Evolutionary conservation across 2,888 invertebrate genomes (phyloP), one percentile per base, ranked within the genome.

Genomic region (Philonicus albiceps): DNA sequence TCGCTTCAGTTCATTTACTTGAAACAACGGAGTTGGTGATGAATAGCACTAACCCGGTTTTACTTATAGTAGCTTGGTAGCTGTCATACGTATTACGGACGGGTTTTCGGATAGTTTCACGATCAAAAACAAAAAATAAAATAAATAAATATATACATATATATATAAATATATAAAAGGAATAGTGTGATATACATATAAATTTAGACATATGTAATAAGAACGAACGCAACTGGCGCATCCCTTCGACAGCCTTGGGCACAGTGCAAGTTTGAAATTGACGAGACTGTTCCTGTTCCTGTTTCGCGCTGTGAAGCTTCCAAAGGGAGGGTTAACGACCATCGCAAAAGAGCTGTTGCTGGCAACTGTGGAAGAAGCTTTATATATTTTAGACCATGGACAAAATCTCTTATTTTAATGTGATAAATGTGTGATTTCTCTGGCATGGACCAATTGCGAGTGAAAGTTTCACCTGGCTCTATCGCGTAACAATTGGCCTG

Each of bases 11-110:
- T 84, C 84, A 84, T 73, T 84, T 84, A 73, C 84, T 84, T 84
- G 73, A 73, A 84, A 84, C 84, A 84, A 72, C 84, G 84, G 84
- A 72, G 84, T 84, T 73, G 84, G 84, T 84, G 84, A 84, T 73
- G 84, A 84, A 84, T 84, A 84, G 84, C 73, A 72, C 72, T 73
- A 84, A 84, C 72, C 73, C 84, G 84, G 73, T 84, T 55, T 43
- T 73, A 19, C 64, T 16, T 49, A 49, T 55, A 43, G 64, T 73
- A 73, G 16, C 40, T 6, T 73, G 27, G 73, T 55, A 81, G 81
- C 81, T 81, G 81, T 55, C 64, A 53, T 31, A 31, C 81, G 81
- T 81, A 31, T 31, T 55, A 64, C 81, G 64, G 64, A 55, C 81
- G 81, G 81, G 19, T 53, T 37, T 81, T 55, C 81, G 81, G 81